Base-by-base conservation (phyloP, 2,797 vertebrate species). In the Glossophaga mutica region DNA sequence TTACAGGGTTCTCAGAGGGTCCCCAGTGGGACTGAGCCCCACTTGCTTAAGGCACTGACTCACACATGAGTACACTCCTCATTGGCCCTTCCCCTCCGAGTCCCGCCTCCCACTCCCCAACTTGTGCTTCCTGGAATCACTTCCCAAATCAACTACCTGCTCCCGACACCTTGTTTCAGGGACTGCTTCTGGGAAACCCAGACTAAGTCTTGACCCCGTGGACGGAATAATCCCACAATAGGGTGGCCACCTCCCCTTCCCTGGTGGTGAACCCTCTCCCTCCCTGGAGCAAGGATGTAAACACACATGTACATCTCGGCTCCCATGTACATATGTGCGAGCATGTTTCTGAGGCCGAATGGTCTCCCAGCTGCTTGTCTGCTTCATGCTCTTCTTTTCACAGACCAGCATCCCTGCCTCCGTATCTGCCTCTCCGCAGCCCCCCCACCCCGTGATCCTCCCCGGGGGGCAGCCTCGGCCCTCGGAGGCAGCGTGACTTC, bases 381-480 rank as follows among this genome's bases (percentile, higher is more conserved):
- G 59, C 37, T 24, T 91, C 73, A 21, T 57, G 74, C 21, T n/a
- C 8, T 62, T 76, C n/a, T 67, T 19, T 21, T 55, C 59, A 1
- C 26, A 71, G 32, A 93, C 34, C 26, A 8, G 48, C 22, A 9
- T 78, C 78, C 59, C 74, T 68, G 32, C 34, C 24, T 59, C 6
- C 0, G 0, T 16, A 2, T 24, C 32, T 68, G 42, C 59, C 7
- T 16, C 6, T 6, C 0, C 10, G 7, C 34, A 39, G 19, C 37
- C 48, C 1, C 0, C 44, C 48, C 1, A 0, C 44, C 7, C 34
- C 55, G 2, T 5, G 15, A 21, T 5, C 50, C 65, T 44, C 16
- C 57, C 42, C n/a, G 4, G 8, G 0, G 5, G 46, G 48, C 52
- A 19, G n/a, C 4, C 11, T 21, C 46, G 46, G 44, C 32, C 44